phyloP scores from a whole-genome alignment of 2,113 vertebrate genomes.

The Rallus limicola region DNA sequence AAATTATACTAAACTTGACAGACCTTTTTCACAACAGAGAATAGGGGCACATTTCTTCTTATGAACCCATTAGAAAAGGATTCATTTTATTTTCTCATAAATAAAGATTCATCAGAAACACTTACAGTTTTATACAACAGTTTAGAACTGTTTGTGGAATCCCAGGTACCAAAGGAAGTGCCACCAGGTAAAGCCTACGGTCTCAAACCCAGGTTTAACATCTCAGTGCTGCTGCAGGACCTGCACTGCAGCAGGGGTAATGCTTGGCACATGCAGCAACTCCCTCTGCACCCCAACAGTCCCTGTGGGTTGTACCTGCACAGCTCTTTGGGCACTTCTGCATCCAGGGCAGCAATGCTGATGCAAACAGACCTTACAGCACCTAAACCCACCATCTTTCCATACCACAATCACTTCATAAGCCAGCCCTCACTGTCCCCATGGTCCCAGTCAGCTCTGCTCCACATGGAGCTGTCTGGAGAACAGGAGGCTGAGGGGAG shows the following conservation, averaged over 20 bases:
- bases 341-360: neutral
- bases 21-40: neutral
- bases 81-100: neutral
- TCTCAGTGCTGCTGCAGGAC: neutral
- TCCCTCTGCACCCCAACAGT: too few relatives aligned
- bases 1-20: neutral
- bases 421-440: neutral
- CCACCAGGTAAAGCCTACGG: neutral
- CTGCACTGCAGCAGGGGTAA: rapidly evolving
- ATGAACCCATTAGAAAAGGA: neutral
- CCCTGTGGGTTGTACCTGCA: rapidly evolving
- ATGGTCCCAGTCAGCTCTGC: neutral
- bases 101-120: neutral
- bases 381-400: neutral
- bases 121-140: neutral
- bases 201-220: neutral
- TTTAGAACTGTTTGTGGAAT: neutral
- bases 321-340: neutral
- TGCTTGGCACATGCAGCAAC: neutral
- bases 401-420: too few relatives aligned
- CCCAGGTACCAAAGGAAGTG: neutral
- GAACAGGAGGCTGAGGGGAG: too few relatives aligned
- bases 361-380: rapidly evolving
- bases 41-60: neutral
- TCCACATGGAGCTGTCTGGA: too few relatives aligned